Percentiles rank a stretch among this genome's conserved stretches.
Conservation (phyloP, 2,888 invertebrate genomes). For the Hanleya hanleyi region DNA sequence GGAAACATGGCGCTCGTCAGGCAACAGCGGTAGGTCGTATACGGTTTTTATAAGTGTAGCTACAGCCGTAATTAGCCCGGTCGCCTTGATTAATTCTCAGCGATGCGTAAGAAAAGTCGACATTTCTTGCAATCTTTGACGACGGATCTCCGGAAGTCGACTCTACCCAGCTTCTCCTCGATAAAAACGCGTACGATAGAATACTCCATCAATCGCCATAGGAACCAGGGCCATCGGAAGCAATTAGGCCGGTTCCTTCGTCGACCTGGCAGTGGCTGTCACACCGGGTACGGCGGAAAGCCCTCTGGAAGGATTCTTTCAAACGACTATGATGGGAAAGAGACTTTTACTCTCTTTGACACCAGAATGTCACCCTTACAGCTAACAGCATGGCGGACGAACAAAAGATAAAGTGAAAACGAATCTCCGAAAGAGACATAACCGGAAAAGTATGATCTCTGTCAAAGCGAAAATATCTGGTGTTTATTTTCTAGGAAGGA, state of each 20-base stretch:
- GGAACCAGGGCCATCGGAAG: not conserved
- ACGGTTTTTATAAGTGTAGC: not conserved
- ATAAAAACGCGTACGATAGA: not conserved
- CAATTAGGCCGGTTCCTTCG: not conserved
- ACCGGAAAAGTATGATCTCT: too few relatives aligned
- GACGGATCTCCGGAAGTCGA: not conserved
- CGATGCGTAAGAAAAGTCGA: not conserved
- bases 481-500: too few relatives aligned
- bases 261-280: not conserved
- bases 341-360: not conserved
- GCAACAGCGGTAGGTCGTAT: too few relatives aligned
- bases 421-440: not conserved
- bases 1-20: too few relatives aligned
- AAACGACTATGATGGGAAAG: not conserved
- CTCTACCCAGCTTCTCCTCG: not conserved
- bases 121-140: not conserved
- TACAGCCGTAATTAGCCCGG: not conserved
- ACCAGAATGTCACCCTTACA: not conserved
- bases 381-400: not conserved
- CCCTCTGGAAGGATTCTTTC: not conserved
- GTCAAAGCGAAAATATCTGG: too few relatives aligned
- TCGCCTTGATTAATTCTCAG: not conserved
- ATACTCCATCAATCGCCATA: not conserved
- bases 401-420: not conserved
- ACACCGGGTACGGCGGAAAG: not conserved